These are phyloP conservation scores for Rhinogobius similis DNA, from an alignment of 2,113 vertebrate species.

Conservation along the genomic window DNA sequence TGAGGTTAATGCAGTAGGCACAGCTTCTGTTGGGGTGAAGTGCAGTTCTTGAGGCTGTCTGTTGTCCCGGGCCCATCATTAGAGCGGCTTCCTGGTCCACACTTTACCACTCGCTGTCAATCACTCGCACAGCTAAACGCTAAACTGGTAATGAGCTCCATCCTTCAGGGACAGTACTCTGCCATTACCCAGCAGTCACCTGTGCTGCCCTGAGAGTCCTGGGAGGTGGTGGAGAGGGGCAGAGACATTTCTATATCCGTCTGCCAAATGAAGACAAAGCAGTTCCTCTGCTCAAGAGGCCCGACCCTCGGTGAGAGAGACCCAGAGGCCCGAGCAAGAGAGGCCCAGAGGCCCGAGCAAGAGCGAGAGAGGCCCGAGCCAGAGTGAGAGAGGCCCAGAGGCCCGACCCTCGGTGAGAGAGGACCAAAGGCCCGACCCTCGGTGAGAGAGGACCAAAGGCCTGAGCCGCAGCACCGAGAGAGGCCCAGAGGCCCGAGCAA, in stretches of 20 bases:
- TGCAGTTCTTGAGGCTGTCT: neutral
- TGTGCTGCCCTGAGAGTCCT: neutral
- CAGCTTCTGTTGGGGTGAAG: neutral
- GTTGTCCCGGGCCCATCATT: neutral
- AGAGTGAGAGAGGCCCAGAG: no score
- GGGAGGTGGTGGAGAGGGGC: neutral
- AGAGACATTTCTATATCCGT: neutral
- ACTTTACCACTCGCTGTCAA: neutral
- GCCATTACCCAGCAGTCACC: constrained; percentile 20
- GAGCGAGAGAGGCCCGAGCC: no score
- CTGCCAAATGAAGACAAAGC: constrained; percentile 38
- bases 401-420: no score
- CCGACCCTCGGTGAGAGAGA: no score
- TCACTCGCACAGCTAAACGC: neutral
- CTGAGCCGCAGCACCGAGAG: no score
- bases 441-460: no score
- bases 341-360: no score
- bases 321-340: no score
- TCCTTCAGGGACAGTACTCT: neutral
- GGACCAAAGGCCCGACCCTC: no score
- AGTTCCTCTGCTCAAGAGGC: no score
- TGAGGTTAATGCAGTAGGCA: no score
- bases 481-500: no score
- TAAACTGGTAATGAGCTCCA: neutral
- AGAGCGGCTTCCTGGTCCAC: neutral